phyloP scores from a whole-genome alignment of 2,888 invertebrate genomes.

The Drosophila meridiana region DNA sequence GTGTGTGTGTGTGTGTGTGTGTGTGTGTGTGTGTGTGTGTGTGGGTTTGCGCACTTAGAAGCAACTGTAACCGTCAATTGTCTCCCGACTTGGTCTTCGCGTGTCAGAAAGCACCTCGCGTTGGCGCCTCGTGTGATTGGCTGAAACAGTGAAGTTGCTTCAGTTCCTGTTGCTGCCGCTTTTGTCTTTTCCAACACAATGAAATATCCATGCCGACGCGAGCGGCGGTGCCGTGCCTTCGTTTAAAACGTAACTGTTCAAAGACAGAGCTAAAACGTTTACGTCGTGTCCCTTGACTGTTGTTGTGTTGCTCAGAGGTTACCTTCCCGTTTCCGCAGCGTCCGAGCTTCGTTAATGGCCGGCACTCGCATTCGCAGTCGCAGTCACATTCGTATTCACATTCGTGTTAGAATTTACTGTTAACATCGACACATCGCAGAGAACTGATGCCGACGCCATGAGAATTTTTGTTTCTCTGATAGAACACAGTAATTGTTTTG shows the following conservation, averaged over 20 bases:
- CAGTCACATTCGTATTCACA: constrained; percentile 7
- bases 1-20: not conserved
- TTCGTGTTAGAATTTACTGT: constrained; percentile 44
- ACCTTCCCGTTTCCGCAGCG: constrained; percentile 30
- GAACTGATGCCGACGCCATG: constrained; percentile 43
- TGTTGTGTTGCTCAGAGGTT: constrained; percentile 6
- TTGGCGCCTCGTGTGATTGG: constrained; percentile 59
- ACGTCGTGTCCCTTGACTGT: constrained; percentile 1
- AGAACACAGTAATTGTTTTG: constrained; percentile 13
- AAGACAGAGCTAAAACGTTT: constrained; percentile 20
- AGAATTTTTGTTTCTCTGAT: constrained; percentile 17
- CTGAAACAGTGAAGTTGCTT: constrained; percentile 31
- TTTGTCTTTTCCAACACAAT: constrained; percentile 57
- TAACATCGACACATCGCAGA: constrained; percentile 51
- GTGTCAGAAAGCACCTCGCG: constrained; percentile 33
- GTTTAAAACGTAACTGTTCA: constrained; percentile 5
- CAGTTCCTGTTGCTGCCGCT: constrained; percentile 9
- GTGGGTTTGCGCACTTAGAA: constrained; percentile 4
- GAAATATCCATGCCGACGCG: constrained; percentile 29
- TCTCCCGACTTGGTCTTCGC: constrained; percentile 24
- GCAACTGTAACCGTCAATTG: constrained; percentile 28
- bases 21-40: not conserved
- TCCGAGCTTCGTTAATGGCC: not conserved
- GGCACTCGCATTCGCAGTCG: constrained; percentile 12
- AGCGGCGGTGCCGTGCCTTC: constrained; percentile 2